phyloP scores from a whole-genome alignment of 2,113 vertebrate genomes.

The Eudyptes chrysolophus region DNA sequence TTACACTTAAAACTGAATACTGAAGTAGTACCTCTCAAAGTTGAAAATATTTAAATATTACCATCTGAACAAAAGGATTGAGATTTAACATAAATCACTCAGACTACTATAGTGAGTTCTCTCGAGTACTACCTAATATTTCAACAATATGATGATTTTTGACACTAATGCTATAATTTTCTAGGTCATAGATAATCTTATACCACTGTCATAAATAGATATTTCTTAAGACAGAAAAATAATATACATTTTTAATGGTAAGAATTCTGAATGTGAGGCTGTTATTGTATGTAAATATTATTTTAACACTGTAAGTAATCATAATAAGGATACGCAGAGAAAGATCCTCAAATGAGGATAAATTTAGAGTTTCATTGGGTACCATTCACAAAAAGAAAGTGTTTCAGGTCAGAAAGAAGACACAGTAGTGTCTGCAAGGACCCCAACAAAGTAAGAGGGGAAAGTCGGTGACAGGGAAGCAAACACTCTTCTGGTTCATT shows the following conservation, averaged over 20 bases:
- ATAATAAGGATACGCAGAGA: neutral
- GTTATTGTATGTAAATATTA: neutral
- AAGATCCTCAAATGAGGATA: neutral
- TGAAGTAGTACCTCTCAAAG: neutral
- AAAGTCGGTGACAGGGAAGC: neutral
- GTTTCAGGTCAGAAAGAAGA: neutral
- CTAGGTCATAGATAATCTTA: neutral
- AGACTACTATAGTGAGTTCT: neutral
- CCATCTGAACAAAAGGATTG: neutral
- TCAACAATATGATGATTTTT: neutral
- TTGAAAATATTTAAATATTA: neutral
- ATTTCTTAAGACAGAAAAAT: neutral
- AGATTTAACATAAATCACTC: neutral
- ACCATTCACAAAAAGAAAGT: neutral
- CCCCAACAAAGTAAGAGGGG: accelerated
- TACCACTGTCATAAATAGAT: neutral
- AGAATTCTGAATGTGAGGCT: neutral
- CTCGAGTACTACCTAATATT: neutral
- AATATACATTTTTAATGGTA: neutral
- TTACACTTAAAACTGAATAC: neutral
- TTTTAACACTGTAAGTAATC: neutral
- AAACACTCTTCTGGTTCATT: neutral
- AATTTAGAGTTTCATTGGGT: neutral
- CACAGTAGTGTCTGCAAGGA: neutral
- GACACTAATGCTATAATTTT: neutral